Percentiles rank a stretch among this genome's conserved stretches.
phyloP scores from a whole-genome alignment of 23 tunicate species.

The Ciona savignyi region DNA sequence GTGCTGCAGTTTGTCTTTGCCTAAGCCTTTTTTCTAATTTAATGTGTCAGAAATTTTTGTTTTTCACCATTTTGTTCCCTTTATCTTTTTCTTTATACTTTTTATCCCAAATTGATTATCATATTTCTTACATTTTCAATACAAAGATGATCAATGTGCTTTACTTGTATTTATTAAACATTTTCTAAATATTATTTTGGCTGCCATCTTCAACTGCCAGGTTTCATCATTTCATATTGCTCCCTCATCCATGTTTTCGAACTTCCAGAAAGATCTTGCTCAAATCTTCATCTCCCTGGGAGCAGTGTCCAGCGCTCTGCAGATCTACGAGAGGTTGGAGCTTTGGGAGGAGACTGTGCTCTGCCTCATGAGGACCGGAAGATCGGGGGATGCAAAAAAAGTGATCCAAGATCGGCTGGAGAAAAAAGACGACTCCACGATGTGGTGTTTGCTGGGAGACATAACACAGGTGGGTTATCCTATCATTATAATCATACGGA shows the following conservation, averaged over 20 bases:
- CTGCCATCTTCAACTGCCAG: too few species aligned
- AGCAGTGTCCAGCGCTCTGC: constrained; percentile 42
- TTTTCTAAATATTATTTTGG: too few species aligned
- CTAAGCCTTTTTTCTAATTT: not conserved
- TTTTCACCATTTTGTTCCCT: not conserved
- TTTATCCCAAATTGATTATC: too few species aligned
- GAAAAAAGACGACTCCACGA: constrained; percentile 42
- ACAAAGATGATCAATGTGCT: too few species aligned
- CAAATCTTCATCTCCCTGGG: constrained; percentile 55
- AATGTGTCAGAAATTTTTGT: not conserved
- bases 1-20: too few species aligned
- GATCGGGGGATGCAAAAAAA: constrained; percentile 44
- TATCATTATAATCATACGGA: too few species aligned
- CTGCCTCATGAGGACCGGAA: constrained; percentile 48
- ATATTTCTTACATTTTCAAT: too few species aligned
- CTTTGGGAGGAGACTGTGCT: constrained; percentile 88
- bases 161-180: too few species aligned
- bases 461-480: constrained; percentile 30
- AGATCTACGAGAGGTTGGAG: constrained; percentile 58
- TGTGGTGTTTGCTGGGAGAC: constrained; percentile 80
- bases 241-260: too few species aligned
- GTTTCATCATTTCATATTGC: too few species aligned
- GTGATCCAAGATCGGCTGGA: constrained; percentile 32
- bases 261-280: constrained; percentile 78
- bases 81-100: too few species aligned